Evolutionary conservation across 2,888 invertebrate species (phyloP).

Genomic region (Venusia cambrica): DNA sequence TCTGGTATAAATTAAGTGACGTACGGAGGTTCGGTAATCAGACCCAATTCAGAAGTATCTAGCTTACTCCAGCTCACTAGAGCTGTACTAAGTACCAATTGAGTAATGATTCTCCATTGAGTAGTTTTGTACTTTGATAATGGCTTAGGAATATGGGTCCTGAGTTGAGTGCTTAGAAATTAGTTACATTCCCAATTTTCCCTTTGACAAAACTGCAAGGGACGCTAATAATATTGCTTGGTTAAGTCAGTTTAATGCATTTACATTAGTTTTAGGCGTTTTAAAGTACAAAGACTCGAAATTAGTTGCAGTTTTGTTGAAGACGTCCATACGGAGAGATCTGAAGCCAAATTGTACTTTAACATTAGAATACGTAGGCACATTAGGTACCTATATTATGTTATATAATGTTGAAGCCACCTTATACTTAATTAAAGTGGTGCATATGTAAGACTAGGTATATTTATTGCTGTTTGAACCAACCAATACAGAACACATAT

Average conservation of each 20-base stretch:
- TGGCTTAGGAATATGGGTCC: too few species aligned
- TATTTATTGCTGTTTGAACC: too few species aligned
- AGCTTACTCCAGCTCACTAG: too few species aligned
- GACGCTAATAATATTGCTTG: slow-evolving; percentile 40
- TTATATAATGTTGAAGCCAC: too few species aligned
- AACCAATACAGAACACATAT: too few species aligned
- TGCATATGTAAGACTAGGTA: slow-evolving; percentile 60
- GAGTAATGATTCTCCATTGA: too few species aligned
- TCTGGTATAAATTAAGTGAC: too few species aligned
- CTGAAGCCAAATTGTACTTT: slow-evolving; percentile 63
- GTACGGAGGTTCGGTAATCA: too few species aligned
- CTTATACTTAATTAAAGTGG: slow-evolving; percentile 43
- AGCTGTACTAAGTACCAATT: too few species aligned
- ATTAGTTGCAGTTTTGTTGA: slow-evolving; percentile 52
- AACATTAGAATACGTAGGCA: slow-evolving; percentile 29
- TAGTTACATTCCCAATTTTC: slow-evolving; percentile 57
- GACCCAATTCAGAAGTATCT: too few species aligned
- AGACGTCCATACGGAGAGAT: slow-evolving; percentile 41
- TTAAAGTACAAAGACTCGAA: slow-evolving; percentile 71
- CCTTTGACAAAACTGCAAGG: slow-evolving; percentile 52
- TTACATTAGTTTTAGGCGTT: slow-evolving; percentile 68
- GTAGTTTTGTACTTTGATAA: too few species aligned
- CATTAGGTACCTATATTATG: slow-evolving; percentile 40
- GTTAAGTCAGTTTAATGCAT: slow-evolving; percentile 66
- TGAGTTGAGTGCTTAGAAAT: slow-evolving; percentile 40